Evolutionary conservation across 2,888 invertebrate species (phyloP), one percentile per base, ranked within the genome.

Genomic region (Poecilus cupreus): DNA sequence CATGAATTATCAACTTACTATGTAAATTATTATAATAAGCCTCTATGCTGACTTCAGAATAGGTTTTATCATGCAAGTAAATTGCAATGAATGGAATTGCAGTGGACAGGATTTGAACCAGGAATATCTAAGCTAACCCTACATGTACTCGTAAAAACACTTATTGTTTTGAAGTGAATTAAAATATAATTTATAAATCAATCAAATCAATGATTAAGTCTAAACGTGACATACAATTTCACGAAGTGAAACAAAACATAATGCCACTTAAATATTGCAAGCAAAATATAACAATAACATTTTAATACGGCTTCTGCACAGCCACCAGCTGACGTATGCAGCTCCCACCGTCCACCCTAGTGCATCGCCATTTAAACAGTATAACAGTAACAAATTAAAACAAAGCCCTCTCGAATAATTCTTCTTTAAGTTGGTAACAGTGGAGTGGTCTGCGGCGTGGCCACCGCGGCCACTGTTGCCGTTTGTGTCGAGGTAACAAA

Each of bases 401-500:
- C 60, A 60, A 60, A 60, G 26, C 26, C 6, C n/a, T 24, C 10
- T 70, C 4, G 11, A 2, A 70, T 16, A 20, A 37, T 18, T 37
- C 70, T 39, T 32, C 11, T 22, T n/a, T 11, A 32, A 1, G 74
- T 83, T 86, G 82, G 86, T 82, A 85, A 86, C 86, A 86, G 85
- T 85, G 82, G 83, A 85, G 85, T 82, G 83, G 79, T 81, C 82
- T 82, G 76, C 83, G 85, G 86, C 86, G 86, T 86, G 86, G 85
- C 83, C 84, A 84, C 82, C 86, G 85, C 86, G 86, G 85, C 82
- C 82, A 83, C 85, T 85, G 84, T 85, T 82, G 84, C 82, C 82
- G 85, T 85, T 87, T 88, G 88, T 88, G 87, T 86, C 85, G 86
- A 87, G 87, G 88, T 84, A 88, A 88, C 88, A 88, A 88, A 87